These are phyloP conservation scores for Cyrtonyx montezumae DNA, from an alignment of 2,113 vertebrate genomes.

Conservation along the genomic window DNA sequence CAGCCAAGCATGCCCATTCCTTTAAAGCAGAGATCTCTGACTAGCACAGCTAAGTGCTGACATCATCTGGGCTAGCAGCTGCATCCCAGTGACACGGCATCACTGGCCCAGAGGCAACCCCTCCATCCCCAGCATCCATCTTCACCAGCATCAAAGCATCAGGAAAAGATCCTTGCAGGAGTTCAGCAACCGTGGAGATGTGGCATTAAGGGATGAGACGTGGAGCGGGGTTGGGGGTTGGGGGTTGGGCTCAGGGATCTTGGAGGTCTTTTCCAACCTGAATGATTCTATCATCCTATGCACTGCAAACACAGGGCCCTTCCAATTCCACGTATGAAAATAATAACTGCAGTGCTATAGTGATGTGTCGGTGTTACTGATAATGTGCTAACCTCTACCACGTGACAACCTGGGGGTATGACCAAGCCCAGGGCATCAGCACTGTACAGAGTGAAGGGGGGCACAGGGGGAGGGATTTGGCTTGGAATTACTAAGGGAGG, in stretches of 20 bases:
- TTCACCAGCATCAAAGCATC: background rate
- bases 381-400: background rate
- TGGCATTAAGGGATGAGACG: too few species aligned
- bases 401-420: background rate
- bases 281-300: too few species aligned
- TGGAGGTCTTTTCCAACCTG: too few species aligned
- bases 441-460: background rate
- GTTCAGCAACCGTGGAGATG: too few species aligned
- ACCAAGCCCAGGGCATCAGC: background rate
- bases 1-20: rapidly evolving
- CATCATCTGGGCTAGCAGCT: background rate
- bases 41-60: background rate
- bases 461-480: background rate
- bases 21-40: background rate
- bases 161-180: background rate
- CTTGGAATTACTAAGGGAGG: background rate
- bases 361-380: background rate
- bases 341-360: background rate
- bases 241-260: too few species aligned
- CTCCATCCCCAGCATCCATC: background rate
- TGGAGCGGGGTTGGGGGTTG: too few species aligned
- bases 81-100: background rate
- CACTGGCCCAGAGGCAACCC: background rate
- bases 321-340: background rate
- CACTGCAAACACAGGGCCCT: background rate